Percentiles rank a stretch among this genome's conserved stretches.
phyloP scores from a whole-genome alignment of 2,888 invertebrate genomes.

The Lasioglossum vierecki region DNA sequence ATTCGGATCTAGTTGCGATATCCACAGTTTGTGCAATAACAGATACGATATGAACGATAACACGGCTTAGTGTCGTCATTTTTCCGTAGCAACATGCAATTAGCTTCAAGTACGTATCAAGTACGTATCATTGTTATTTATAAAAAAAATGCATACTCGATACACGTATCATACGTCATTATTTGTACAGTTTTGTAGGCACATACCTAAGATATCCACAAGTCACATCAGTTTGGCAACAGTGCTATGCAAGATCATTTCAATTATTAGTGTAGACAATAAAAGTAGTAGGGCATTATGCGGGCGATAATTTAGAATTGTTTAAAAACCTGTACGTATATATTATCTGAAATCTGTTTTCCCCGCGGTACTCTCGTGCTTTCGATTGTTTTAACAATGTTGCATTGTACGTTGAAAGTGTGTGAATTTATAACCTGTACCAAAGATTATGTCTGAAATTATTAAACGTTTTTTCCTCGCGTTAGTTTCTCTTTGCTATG shows the following conservation, averaged over 20 bases:
- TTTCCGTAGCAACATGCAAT: not conserved
- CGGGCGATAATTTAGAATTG: slow-evolving; percentile 75
- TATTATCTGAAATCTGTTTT: slow-evolving; percentile 26
- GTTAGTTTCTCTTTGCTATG: not conserved
- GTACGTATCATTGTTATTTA: slow-evolving; percentile 25
- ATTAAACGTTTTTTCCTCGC: not conserved
- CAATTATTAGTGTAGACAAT: slow-evolving; percentile 80
- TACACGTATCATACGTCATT: slow-evolving; percentile 39
- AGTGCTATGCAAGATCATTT: slow-evolving; percentile 69
- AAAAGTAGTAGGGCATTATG: slow-evolving; percentile 76
- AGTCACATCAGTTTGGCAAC: slow-evolving; percentile 41
- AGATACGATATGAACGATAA: not conserved
- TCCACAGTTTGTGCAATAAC: not conserved
- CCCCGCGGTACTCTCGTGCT: slow-evolving; percentile 41
- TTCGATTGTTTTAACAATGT: not conserved
- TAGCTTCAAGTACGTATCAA: not conserved
- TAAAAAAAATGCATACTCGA: slow-evolving; percentile 28
- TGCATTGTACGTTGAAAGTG: not conserved
- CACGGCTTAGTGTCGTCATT: not conserved
- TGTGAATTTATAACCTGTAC: not conserved
- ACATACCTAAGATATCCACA: slow-evolving; percentile 44
- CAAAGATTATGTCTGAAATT: not conserved
- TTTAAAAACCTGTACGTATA: slow-evolving; percentile 35
- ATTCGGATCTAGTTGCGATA: too few species aligned
- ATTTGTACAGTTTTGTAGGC: slow-evolving; percentile 63